Conservation (phyloP, 2,888 invertebrate species). For the Thymelicus lineola region DNA sequence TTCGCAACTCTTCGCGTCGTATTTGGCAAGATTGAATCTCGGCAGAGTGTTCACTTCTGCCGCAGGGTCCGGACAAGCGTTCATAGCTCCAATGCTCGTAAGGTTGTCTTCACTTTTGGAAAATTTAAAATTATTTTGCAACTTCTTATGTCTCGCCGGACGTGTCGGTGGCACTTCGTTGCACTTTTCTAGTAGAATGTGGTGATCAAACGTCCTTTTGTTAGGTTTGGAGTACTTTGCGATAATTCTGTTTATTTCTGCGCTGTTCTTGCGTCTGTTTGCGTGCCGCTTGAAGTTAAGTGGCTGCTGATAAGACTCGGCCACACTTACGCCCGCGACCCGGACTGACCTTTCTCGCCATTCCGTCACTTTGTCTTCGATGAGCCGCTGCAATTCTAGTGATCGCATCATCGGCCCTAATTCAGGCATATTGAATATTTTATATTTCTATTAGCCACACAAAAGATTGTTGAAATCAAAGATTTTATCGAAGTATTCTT, state of each 20-base stretch:
- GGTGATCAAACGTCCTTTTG: constrained; percentile 66
- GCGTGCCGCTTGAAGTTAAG: constrained; percentile 80
- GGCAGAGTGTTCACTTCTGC: constrained; percentile 51
- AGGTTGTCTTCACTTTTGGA: constrained; percentile 79
- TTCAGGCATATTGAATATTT: constrained; percentile 71
- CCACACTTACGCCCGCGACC: constrained; percentile 73
- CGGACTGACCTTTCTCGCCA: constrained; percentile 82
- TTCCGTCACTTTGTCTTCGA: constrained; percentile 82
- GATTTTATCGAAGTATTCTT: neutral
- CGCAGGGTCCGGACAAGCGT: constrained; percentile 60
- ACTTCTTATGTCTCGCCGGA: constrained; percentile 65
- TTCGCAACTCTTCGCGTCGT: constrained; percentile 75
- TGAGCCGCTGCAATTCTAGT: constrained; percentile 77
- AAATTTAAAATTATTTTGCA: constrained; percentile 57
- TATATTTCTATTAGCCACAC: neutral
- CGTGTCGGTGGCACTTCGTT: constrained; percentile 62
- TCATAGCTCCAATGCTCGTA: constrained; percentile 65
- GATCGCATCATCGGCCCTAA: constrained; percentile 81
- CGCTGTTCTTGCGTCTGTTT: constrained; percentile 81
- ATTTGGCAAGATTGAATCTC: constrained; percentile 63
- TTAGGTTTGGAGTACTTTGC: constrained; percentile 80
- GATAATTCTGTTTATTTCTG: constrained; percentile 84
- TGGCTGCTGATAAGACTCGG: constrained; percentile 82
- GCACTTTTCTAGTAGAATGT: constrained; percentile 56
- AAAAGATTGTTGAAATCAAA: too few species aligned